Conservation (phyloP, 1,140 invertebrate species). For the Onthophagus taurus region DNA sequence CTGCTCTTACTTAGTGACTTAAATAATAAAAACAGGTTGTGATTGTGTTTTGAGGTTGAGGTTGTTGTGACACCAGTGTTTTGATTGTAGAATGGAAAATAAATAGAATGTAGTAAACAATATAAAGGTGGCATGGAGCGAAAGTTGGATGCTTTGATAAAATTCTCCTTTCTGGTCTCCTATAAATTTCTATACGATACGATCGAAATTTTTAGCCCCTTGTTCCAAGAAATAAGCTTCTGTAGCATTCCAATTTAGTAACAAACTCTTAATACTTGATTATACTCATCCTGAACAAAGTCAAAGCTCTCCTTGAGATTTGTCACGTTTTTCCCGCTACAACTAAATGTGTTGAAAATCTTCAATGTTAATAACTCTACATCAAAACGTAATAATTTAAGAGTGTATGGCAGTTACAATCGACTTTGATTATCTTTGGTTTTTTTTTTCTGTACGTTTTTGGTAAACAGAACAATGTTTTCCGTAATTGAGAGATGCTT, state of each 20-base stretch:
- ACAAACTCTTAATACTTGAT: conserved; percentile 9
- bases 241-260: conserved; percentile 7
- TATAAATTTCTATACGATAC: conserved; percentile 7
- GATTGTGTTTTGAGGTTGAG: conserved; percentile 3
- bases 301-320: conserved; percentile 5
- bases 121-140: conserved; percentile 5
- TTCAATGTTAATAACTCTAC: conserved; percentile 2
- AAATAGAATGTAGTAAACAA: conserved; percentile 6
- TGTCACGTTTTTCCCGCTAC: conserved; percentile 8
- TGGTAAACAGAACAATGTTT: conserved; percentile 1
- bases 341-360: conserved; percentile 5
- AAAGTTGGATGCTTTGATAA: conserved; percentile 10
- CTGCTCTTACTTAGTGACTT: conserved; percentile 6
- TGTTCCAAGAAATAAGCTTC: conserved; percentile 8
- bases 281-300: conserved; percentile 7
- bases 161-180: conserved; percentile 4
- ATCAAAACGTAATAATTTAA: conserved; percentile 1
- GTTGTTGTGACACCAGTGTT: conserved; percentile 2
- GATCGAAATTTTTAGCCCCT: conserved; percentile 5
- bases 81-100: conserved; percentile 10
- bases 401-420: too few species aligned
- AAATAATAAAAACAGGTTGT: conserved; percentile 10
- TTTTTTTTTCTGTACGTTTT: background rate
- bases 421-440: conserved; percentile 1
- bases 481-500: background rate